Conservation (phyloP, 2,797 vertebrate species). For the Dryobates pubescens region DNA sequence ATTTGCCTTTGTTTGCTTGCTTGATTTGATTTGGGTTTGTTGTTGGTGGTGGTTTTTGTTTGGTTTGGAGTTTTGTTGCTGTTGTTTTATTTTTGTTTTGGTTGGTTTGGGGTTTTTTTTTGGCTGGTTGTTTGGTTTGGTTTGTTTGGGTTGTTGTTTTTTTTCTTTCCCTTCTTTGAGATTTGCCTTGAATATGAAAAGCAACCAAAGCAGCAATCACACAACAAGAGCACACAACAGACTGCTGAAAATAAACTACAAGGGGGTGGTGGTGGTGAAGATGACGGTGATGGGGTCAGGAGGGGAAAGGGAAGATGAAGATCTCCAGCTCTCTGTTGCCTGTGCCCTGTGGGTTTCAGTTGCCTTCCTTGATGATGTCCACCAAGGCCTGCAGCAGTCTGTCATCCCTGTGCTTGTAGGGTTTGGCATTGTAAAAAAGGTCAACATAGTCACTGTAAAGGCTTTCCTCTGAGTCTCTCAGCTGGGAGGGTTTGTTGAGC, state of each 20-base stretch:
- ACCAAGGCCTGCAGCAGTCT: conserved; percentile 92
- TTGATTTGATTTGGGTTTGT: too few species aligned
- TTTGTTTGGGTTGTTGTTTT: too few species aligned
- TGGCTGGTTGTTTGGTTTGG: too few species aligned
- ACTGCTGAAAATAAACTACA: conserved; percentile 53
- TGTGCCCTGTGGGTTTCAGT: conserved; percentile 63
- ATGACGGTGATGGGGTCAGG: too few species aligned
- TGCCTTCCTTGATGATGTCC: conserved; percentile 86
- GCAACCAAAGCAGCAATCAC: conserved; percentile 68
- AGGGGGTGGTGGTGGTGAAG: not conserved
- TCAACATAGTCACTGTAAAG: conserved; percentile 92
- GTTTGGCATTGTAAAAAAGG: conserved; percentile 89
- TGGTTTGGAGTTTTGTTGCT: too few species aligned
- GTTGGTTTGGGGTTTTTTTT: too few species aligned
- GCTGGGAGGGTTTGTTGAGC: conserved; percentile 84
- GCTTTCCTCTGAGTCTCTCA: conserved; percentile 80
- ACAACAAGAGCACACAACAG: conserved; percentile 57
- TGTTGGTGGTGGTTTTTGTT: too few species aligned
- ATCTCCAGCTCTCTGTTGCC: conserved; percentile 70
- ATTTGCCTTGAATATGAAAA: conserved; percentile 48
- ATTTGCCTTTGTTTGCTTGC: not conserved
- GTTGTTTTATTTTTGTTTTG: too few species aligned
- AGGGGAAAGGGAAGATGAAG: conserved; percentile 18
- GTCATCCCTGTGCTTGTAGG: conserved; percentile 94
- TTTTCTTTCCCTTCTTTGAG: conserved; percentile 7